Percentiles rank a stretch among this genome's conserved stretches.
Evolutionary conservation across 2,797 vertebrate genomes (phyloP).

Genomic region (Myripristis jacobus): DNA sequence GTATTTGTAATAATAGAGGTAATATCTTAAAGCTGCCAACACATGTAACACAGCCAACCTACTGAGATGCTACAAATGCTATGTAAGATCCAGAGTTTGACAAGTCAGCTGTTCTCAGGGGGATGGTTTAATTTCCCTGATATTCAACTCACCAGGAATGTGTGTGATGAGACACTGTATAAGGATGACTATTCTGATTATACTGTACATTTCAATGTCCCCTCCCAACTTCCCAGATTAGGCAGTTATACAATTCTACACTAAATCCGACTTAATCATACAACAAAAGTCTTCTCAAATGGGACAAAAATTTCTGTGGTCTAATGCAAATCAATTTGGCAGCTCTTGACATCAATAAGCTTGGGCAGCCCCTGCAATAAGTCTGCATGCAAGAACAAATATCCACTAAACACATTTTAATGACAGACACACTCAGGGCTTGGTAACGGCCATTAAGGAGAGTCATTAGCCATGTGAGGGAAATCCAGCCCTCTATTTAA

Average conservation of each 20-base stretch:
- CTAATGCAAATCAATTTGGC: constrained; percentile 49
- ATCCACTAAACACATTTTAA: constrained; percentile 75
- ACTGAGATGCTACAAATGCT: constrained; percentile 19
- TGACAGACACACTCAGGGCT: constrained; percentile 63
- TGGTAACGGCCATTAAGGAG: constrained; percentile 63
- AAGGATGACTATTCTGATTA: neutral
- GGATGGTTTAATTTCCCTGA: constrained; percentile 6
- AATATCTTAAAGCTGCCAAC: constrained; percentile 4
- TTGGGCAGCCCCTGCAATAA: constrained; percentile 36
- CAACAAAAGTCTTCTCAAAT: constrained; percentile 12
- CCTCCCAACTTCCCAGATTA: too few relatives aligned
- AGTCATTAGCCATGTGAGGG: constrained; percentile 63
- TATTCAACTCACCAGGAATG: constrained; percentile 24
- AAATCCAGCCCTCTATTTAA: constrained; percentile 60
- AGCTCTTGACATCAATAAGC: constrained; percentile 54
- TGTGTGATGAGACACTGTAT: constrained; percentile 2
- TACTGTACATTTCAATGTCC: neutral
- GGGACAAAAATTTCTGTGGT: constrained; percentile 15
- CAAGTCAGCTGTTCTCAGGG: neutral
- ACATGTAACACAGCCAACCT: constrained; percentile 5
- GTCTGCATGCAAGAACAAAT: constrained; percentile 63
- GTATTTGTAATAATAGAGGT: constrained; percentile 12
- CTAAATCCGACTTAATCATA: constrained; percentile 6
- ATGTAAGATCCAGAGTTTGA: constrained; percentile 11
- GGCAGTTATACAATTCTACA: neutral